Base-by-base conservation (phyloP, 1,140 invertebrate species). In the Harlomillsia oculata region DNA sequence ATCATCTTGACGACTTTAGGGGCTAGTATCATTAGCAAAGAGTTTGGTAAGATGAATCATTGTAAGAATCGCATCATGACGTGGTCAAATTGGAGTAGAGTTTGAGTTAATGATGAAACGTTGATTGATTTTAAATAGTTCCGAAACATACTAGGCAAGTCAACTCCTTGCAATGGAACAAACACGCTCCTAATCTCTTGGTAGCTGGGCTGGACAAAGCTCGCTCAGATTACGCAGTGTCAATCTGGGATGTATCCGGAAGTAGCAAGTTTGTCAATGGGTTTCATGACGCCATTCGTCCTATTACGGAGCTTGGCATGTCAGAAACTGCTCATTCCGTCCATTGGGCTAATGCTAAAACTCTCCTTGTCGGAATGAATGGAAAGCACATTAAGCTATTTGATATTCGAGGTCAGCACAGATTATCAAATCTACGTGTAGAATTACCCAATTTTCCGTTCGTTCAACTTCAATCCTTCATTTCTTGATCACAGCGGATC, bases 341-440 rank as follows among this genome's bases (percentile, higher is more conserved):
- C 23, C 78, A 82, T 51, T 97, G 92, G 91, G 84, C 91, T 58
- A 77, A 84, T 53, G 74, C 80, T 2, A 80, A 83, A 61, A 81
- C 83, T 18, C 74, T 96, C 5, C 80, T 90, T 8, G 80, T 85
- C 21, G 90, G 89, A 9, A 85, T 92, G 75, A 94, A 89, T 72
- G 81, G 84, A 59, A 94, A 93, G 66, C 80, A 84, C 63, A 80
- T 97, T 5, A 87, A 87, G 73, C 77, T 96, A n/a, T 86, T 87
- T 70, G 93, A 97, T 72, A 76, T 94, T 1, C 77, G 90, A 81
- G 89, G 90, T 93, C 74, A 66, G n/a, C 34, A 25, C n/a, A 13
- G 20, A 16, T 18, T 2, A 5, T 53, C n/a, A 26, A 18, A 28
- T n/a, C 20, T 16, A 25, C 11, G 1, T 29, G 23, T 20, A 14